Evolutionary conservation across 2,113 vertebrate genomes (phyloP).

Genomic region (Sander vitreus): DNA sequence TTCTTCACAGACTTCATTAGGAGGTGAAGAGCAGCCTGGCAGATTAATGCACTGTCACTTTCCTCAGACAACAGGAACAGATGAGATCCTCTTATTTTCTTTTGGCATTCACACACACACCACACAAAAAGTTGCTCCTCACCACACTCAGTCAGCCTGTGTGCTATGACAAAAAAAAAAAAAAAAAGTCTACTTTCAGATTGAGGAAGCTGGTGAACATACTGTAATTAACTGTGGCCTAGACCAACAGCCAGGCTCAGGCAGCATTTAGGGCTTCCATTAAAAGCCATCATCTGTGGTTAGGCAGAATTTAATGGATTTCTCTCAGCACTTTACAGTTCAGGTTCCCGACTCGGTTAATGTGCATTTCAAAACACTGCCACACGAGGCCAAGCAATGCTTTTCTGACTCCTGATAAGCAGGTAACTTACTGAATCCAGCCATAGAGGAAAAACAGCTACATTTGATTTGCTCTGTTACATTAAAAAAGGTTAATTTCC

Average conservation of each 20-base stretch:
- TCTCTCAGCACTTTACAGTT: slow-evolving; percentile 58
- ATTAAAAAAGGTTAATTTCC: slow-evolving; percentile 50
- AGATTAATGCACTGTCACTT: slow-evolving; percentile 83
- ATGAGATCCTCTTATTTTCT: slow-evolving; percentile 63
- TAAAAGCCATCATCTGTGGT: slow-evolving; percentile 75
- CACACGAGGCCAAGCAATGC: slow-evolving; percentile 18
- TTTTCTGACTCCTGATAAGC: slow-evolving; percentile 29
- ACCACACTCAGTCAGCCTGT: slow-evolving; percentile 24
- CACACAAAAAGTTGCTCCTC: slow-evolving; percentile 44
- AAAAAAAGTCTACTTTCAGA: slow-evolving; percentile 50
- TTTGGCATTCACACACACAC: slow-evolving; percentile 40
- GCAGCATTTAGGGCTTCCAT: slow-evolving; percentile 74
- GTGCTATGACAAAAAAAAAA: slow-evolving; percentile 27
- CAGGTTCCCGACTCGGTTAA: slow-evolving; percentile 48
- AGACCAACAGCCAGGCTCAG: slow-evolving; percentile 66
- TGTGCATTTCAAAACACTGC: slow-evolving; percentile 55
- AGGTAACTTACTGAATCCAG: slow-evolving; percentile 6
- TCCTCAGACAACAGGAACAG: slow-evolving; percentile 69
- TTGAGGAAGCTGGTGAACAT: slow-evolving; percentile 71
- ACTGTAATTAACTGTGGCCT: slow-evolving; percentile 76
- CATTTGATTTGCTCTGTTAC: slow-evolving; percentile 15
- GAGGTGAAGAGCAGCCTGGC: slow-evolving; percentile 73
- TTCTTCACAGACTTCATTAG: slow-evolving; percentile 87
- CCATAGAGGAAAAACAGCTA: slow-evolving; percentile 1
- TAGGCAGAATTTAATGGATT: slow-evolving; percentile 63